Conservation (phyloP, 2,888 invertebrate genomes). For the Lasioglossum marginatum region DNA sequence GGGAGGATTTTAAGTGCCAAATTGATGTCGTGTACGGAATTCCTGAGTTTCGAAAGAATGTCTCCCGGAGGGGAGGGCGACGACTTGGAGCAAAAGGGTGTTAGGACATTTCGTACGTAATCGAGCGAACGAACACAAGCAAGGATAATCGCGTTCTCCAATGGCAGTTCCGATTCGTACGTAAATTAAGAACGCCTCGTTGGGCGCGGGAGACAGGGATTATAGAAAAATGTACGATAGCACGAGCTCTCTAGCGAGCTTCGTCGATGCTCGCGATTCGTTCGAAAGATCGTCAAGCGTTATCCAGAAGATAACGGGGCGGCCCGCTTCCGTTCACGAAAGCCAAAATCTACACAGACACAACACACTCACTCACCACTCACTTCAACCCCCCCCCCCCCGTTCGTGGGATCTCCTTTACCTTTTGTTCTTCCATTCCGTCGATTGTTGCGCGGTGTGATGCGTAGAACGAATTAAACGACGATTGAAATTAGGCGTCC, state of each 20-base stretch:
- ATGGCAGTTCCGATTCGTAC: conserved; percentile 46
- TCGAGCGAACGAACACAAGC: conserved; percentile 10
- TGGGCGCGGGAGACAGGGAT: conserved; percentile 49
- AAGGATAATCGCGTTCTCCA: conserved; percentile 21
- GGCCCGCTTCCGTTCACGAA: conserved; percentile 32
- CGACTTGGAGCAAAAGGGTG: neutral
- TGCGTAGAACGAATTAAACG: neutral
- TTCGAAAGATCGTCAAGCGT: conserved; percentile 47
- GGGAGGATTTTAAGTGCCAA: conserved; percentile 24
- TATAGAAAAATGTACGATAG: conserved; percentile 30
- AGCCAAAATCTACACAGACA: neutral
- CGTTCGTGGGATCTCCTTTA: conserved; percentile 11
- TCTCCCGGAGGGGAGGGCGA: neutral
- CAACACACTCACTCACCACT: neutral
- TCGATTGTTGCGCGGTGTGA: conserved; percentile 13
- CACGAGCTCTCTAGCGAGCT: conserved; percentile 38
- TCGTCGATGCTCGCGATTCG: conserved; percentile 53
- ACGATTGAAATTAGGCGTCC: neutral
- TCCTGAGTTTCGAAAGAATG: neutral
- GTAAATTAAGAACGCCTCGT: conserved; percentile 51
- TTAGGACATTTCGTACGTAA: conserved; percentile 37
- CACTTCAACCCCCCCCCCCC: neutral
- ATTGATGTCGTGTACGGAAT: neutral
- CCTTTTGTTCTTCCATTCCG: conserved; percentile 33
- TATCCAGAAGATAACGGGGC: conserved; percentile 46